Percentiles rank a stretch among this genome's conserved stretches.
These are phyloP conservation scores for Elaeidobius kamerunicus DNA, from an alignment of 2,888 invertebrate genomes.

Conservation along the genomic window DNA sequence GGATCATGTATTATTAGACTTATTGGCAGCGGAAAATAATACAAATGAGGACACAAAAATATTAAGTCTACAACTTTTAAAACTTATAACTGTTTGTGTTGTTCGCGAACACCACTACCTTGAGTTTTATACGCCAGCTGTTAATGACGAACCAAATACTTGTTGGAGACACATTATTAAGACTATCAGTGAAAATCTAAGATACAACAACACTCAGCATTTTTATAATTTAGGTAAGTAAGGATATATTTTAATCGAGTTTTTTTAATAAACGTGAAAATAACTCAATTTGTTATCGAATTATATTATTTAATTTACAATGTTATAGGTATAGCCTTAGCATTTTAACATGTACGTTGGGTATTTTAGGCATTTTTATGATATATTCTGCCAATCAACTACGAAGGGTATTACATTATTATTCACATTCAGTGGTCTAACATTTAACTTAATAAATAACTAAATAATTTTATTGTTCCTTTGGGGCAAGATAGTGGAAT, in stretches of 20 bases:
- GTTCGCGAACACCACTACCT: conserved; percentile 42
- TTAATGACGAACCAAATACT: conserved; percentile 19
- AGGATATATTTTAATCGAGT: too few species aligned
- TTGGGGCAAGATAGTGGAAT: too few species aligned
- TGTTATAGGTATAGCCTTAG: too few species aligned
- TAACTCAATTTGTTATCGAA: too few species aligned
- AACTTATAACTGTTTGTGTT: conserved; percentile 45
- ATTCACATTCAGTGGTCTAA: too few species aligned
- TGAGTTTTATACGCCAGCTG: conserved; percentile 36
- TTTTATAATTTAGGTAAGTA: conserved; percentile 57
- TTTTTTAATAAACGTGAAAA: neutral
- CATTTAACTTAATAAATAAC: too few species aligned
- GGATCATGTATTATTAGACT: conserved; percentile 40
- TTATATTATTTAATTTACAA: too few species aligned
- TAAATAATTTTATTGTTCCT: too few species aligned
- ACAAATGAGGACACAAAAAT: conserved; percentile 39
- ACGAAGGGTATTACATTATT: too few species aligned
- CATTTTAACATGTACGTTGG: too few species aligned
- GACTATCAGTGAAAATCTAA: conserved; percentile 51
- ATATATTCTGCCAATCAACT: too few species aligned
- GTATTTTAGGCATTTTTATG: too few species aligned
- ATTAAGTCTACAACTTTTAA: conserved; percentile 45
- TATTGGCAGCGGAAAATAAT: conserved; percentile 39
- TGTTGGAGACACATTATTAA: conserved; percentile 51
- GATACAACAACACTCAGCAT: conserved; percentile 53